Evolutionary conservation across 2,888 invertebrate species (phyloP).

Genomic region (Sepiola atlantica): DNA sequence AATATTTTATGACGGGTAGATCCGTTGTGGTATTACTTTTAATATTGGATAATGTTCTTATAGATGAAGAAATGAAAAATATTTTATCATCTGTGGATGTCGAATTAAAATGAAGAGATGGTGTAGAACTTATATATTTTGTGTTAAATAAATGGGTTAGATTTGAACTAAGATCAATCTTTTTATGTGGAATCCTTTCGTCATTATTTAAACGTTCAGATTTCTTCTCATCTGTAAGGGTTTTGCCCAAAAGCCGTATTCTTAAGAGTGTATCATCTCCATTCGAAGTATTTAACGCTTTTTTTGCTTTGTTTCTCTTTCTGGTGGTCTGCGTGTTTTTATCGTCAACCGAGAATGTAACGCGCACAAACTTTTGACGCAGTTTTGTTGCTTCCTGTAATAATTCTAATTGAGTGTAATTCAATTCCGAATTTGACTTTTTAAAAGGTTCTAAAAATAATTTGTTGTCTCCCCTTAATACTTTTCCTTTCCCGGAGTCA

Average conservation of each 20-base stretch:
- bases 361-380: not conserved
- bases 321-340: not conserved
- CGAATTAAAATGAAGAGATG: not conserved
- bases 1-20: not conserved
- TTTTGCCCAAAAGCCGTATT: not conserved
- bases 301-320: not conserved
- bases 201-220: not conserved
- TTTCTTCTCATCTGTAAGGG: not conserved
- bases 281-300: not conserved
- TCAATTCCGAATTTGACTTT: not conserved
- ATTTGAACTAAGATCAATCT: not conserved
- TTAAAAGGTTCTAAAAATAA: not conserved
- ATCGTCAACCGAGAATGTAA: not conserved
- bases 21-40: not conserved
- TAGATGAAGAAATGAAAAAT: not conserved
- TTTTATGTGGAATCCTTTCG: not conserved
- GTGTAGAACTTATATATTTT: not conserved
- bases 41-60: not conserved
- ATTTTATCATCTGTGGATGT: not conserved
- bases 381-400: not conserved
- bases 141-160: not conserved
- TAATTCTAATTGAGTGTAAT: not conserved
- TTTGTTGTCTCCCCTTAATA: not conserved
- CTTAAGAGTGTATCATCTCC: not conserved
- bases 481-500: not conserved